A percentile compares a stretch with the other conserved stretches of the same genome.
phyloP scores from a whole-genome alignment of 2,888 invertebrate genomes.

The Rhorus exstirpatorius region DNA sequence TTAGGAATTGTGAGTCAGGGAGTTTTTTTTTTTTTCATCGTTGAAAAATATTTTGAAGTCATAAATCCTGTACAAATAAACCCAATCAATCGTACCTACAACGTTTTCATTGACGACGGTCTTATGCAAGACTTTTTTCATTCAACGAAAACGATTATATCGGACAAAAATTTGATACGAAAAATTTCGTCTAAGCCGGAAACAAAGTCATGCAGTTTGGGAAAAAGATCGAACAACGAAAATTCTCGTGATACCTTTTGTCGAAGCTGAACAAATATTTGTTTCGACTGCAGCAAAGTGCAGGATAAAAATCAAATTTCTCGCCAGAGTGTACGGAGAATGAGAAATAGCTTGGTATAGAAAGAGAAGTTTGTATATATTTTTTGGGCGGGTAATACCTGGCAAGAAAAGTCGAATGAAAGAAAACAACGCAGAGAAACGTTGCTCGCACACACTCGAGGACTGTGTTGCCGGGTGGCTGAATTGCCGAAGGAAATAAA shows the following conservation, averaged over 20 bases:
- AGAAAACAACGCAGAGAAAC: slow-evolving; percentile 56
- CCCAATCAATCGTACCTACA: neutral
- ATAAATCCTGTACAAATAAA: slow-evolving; percentile 37
- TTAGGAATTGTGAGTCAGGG: slow-evolving; percentile 8
- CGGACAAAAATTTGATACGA: neutral
- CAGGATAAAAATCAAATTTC: slow-evolving; percentile 60
- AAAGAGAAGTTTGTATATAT: slow-evolving; percentile 52
- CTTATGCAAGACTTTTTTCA: no score
- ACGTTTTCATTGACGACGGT: no score
- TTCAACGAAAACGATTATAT: neutral
- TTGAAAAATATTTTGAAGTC: slow-evolving; percentile 21
- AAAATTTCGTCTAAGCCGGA: neutral
- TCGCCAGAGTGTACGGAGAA: slow-evolving; percentile 30
- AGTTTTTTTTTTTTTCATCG: slow-evolving; percentile 11
- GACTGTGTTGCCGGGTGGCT: slow-evolving; percentile 30
- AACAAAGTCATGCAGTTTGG: neutral
- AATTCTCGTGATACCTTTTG: slow-evolving; percentile 46
- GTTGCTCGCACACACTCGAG: slow-evolving; percentile 40
- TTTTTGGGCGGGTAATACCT: slow-evolving; percentile 55
- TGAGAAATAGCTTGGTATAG: slow-evolving; percentile 49
- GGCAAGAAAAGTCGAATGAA: slow-evolving; percentile 51
- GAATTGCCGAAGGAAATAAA: slow-evolving; percentile 63
- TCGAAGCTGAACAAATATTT: slow-evolving; percentile 57
- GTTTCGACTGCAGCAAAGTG: slow-evolving; percentile 1
- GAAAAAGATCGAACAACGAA: neutral